A percentile compares a stretch with the other conserved stretches of the same genome.
Evolutionary conservation across 2,888 invertebrate species (phyloP).

Genomic region (Watsonalla binaria): DNA sequence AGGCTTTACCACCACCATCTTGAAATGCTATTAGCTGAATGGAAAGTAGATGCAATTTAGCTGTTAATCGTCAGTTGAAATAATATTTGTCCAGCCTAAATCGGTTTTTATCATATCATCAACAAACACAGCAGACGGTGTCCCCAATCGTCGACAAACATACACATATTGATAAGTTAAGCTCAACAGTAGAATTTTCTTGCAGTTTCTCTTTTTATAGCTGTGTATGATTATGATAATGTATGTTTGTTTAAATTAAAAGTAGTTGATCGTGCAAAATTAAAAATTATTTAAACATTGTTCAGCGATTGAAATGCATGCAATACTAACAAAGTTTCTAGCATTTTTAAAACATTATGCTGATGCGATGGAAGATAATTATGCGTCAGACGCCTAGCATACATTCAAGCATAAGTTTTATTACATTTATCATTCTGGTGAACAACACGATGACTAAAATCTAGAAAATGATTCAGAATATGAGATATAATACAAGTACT

Average conservation of each 20-base stretch:
- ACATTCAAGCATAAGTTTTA: background rate
- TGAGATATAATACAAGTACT: conserved; percentile 14
- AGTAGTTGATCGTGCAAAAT: too few relatives aligned
- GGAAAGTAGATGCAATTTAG: too few relatives aligned
- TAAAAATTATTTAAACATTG: too few relatives aligned
- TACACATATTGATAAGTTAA: conserved; percentile 8
- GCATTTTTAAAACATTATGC: background rate
- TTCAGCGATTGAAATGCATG: too few relatives aligned
- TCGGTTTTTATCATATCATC: conserved; percentile 26
- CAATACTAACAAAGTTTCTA: background rate
- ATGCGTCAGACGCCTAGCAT: background rate
- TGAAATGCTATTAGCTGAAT: too few relatives aligned
- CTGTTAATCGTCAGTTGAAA: background rate
- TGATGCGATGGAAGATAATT: background rate
- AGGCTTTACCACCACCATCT: too few relatives aligned
- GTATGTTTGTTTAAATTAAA: too few relatives aligned
- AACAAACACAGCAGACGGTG: conserved; percentile 21
- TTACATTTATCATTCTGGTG: conserved; percentile 15
- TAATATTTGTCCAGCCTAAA: conserved; percentile 12
- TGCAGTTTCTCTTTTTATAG: too few relatives aligned
- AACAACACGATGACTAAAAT: conserved; percentile 14
- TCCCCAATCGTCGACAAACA: conserved; percentile 18
- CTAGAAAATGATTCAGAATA: conserved; percentile 20
- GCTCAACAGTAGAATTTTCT: background rate
- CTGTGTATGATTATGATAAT: too few relatives aligned